Conservation (phyloP, 2,113 vertebrate genomes). For the Eclectus roratus region DNA sequence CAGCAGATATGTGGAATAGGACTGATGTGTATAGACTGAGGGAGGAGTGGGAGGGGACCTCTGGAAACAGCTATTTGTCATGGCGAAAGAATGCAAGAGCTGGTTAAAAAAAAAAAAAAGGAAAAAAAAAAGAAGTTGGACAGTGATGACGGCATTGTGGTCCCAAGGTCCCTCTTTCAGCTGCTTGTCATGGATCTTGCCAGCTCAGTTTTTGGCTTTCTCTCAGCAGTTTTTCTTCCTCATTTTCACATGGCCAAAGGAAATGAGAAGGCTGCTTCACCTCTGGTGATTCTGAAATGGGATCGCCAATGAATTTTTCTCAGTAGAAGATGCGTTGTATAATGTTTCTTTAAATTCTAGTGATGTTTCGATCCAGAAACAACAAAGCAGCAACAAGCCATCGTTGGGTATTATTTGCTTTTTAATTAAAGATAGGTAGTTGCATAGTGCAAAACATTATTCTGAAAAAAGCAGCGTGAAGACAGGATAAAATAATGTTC, state of each 20-base stretch:
- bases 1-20: not conserved
- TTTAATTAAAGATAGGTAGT: not conserved
- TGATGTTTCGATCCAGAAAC: not conserved
- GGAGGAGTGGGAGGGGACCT: slow-evolving; percentile 9
- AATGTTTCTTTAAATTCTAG: not conserved
- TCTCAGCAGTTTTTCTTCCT: not conserved
- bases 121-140: not conserved
- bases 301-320: not conserved
- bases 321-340: not conserved
- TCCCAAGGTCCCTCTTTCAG: slow-evolving; percentile 20
- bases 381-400: not conserved
- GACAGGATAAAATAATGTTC: not conserved
- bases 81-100: slow-evolving; percentile 1
- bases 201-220: slow-evolving; percentile 4
- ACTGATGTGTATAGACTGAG: not conserved
- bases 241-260: not conserved
- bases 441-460: not conserved
- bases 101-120: not conserved
- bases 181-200: slow-evolving; percentile 22
- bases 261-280: not conserved
- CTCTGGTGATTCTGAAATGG: not conserved
- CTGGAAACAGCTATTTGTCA: slow-evolving; percentile 4
- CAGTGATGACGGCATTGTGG: not conserved
- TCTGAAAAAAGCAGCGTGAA: not conserved
- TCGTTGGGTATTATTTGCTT: not conserved